Evolutionary conservation across 2,797 vertebrate genomes (phyloP).

Genomic region (Microcaecilia unicolor): DNA sequence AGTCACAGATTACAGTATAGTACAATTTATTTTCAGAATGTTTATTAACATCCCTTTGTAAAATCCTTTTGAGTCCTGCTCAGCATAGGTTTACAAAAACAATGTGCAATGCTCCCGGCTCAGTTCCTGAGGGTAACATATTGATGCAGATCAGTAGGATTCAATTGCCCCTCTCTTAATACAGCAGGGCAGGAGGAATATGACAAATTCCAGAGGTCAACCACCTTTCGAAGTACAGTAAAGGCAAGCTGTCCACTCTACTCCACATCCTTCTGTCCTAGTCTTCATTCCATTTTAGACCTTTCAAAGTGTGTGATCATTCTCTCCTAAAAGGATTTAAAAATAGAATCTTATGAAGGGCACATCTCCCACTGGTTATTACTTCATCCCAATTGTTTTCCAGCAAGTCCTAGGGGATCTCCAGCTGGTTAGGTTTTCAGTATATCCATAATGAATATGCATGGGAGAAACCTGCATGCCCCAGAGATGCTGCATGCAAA

Average conservation of each 20-base stretch:
- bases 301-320: constrained; percentile 92
- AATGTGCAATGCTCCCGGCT: constrained; percentile 24
- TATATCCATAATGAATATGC: too few relatives aligned
- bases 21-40: constrained; percentile 30
- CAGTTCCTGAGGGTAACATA: constrained; percentile 37
- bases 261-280: constrained; percentile 11
- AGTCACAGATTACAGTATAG: constrained; percentile 38
- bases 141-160: constrained; percentile 39
- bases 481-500: too few relatives aligned
- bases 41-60: constrained; percentile 37
- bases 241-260: constrained; percentile 12
- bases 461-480: too few relatives aligned
- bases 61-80: too few relatives aligned
- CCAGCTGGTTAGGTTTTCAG: too few relatives aligned
- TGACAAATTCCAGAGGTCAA: constrained; percentile 18
- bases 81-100: too few relatives aligned
- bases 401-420: too few relatives aligned
- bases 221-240: constrained; percentile 24
- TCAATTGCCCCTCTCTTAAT: constrained; percentile 18
- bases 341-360: neutral
- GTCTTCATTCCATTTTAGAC: constrained; percentile 90
- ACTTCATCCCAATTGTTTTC: too few relatives aligned
- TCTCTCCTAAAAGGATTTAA: constrained; percentile 66
- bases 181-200: constrained; percentile 8
- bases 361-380: too few relatives aligned